These are phyloP conservation scores for Tipula unca DNA, from an alignment of 2,888 invertebrate species.

Conservation along the genomic window DNA sequence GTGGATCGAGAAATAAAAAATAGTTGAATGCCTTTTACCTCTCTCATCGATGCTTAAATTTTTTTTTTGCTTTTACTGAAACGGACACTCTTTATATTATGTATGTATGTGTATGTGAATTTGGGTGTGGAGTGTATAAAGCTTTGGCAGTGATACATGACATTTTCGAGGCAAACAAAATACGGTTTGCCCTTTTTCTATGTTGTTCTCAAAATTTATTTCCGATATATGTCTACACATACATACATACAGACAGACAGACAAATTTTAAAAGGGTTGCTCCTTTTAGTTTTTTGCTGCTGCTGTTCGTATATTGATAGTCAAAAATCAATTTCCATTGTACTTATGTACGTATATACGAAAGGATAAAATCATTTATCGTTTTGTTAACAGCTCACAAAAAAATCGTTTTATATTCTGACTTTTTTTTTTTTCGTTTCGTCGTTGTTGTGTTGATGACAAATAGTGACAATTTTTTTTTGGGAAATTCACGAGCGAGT, in stretches of 20 bases:
- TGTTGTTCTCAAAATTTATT: not conserved
- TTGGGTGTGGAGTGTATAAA: not conserved
- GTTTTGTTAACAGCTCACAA: not conserved
- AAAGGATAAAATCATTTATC: not conserved
- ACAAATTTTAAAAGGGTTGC: not conserved
- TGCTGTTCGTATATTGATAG: not conserved
- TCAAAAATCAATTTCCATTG: not conserved
- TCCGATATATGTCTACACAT: not conserved
- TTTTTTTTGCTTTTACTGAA: not conserved
- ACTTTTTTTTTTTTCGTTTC: too few relatives aligned
- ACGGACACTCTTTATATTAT: too few relatives aligned
- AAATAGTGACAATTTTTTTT: not conserved
- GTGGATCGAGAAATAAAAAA: not conserved
- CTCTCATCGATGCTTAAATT: not conserved
- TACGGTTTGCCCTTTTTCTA: not conserved
- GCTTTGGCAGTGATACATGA: not conserved
- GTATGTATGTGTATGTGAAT: too few relatives aligned
- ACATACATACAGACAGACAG: too few relatives aligned
- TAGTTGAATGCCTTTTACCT: not conserved
- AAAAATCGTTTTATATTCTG: not conserved
- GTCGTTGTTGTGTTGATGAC: not conserved
- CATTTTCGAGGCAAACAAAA: not conserved
- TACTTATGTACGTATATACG: not conserved
- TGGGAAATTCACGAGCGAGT: not conserved
- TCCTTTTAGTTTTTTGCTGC: not conserved